Conservation (phyloP, 2,888 invertebrate species). For the Napeogenes inachia region DNA sequence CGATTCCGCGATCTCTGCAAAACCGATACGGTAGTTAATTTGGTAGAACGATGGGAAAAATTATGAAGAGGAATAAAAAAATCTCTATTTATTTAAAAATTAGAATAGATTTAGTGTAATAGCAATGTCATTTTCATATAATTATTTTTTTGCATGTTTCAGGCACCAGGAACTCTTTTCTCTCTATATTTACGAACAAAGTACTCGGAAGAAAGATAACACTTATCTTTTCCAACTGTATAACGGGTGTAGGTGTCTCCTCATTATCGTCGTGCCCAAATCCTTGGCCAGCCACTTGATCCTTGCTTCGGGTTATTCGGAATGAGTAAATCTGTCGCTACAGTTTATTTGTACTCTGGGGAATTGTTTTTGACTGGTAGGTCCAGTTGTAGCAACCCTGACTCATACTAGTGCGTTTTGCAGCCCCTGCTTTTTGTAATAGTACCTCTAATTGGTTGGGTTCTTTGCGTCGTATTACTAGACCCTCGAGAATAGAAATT, state of each 20-base stretch:
- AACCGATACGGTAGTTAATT: too few species aligned
- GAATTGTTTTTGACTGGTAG: constrained; percentile 93
- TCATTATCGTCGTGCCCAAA: constrained; percentile 76
- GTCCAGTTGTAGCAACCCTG: constrained; percentile 88
- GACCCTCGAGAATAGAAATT: constrained; percentile 86
- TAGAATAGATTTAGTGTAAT: too few species aligned
- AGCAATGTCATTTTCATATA: neutral
- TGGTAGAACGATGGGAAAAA: too few species aligned
- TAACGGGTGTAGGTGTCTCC: constrained; percentile 81
- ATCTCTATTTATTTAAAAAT: too few species aligned
- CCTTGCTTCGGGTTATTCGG: constrained; percentile 86
- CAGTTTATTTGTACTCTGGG: constrained; percentile 91
- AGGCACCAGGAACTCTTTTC: constrained; percentile 78
- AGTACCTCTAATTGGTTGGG: constrained; percentile 82
- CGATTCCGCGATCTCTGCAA: too few species aligned
- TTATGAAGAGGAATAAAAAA: too few species aligned
- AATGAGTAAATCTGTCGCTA: constrained; percentile 89
- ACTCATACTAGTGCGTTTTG: constrained; percentile 74
- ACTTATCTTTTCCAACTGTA: constrained; percentile 79
- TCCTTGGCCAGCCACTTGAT: constrained; percentile 73
- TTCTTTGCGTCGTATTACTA: constrained; percentile 82
- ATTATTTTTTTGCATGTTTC: constrained; percentile 34
- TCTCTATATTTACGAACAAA: constrained; percentile 81
- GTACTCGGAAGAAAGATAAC: constrained; percentile 82
- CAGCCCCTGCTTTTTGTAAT: constrained; percentile 86